phyloP scores from a whole-genome alignment of 2,888 invertebrate genomes.

The Mongoloraphidia duomilia region DNA sequence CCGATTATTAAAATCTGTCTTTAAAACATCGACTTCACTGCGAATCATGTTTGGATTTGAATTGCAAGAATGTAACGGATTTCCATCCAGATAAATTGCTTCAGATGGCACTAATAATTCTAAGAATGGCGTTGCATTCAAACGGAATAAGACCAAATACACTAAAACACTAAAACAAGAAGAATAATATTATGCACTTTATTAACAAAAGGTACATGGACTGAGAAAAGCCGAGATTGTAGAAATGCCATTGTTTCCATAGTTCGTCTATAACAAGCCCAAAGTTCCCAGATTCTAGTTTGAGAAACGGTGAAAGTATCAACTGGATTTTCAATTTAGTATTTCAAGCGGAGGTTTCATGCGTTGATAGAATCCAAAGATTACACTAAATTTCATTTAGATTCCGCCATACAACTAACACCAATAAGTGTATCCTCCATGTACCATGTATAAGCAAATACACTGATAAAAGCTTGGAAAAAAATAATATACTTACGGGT shows the following conservation, averaged over 20 bases:
- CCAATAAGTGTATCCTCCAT: background rate
- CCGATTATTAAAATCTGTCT: constrained; percentile 77
- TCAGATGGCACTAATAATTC: constrained; percentile 37
- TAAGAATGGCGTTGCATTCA: constrained; percentile 61
- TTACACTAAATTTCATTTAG: background rate
- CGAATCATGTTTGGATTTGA: constrained; percentile 56
- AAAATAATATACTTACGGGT: constrained; percentile 60
- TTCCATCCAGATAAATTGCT: constrained; percentile 32
- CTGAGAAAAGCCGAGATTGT: too few relatives aligned
- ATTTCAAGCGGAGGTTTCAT: too few relatives aligned
- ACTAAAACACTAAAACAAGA: constrained; percentile 46
- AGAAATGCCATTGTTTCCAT: too few relatives aligned
- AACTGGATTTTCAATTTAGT: too few relatives aligned
- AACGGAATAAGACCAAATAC: constrained; percentile 70
- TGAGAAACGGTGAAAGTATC: too few relatives aligned
- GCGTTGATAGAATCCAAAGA: too few relatives aligned
- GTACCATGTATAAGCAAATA: background rate
- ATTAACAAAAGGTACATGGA: background rate
- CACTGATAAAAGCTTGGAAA: constrained; percentile 3
- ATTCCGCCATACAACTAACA: background rate
- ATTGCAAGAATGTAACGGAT: constrained; percentile 64
- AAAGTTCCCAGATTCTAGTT: too few relatives aligned
- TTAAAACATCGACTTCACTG: constrained; percentile 71
- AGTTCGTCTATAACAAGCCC: too few relatives aligned
- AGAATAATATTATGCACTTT: background rate